Percentiles rank a stretch among this genome's conserved stretches.
Evolutionary conservation across 2,113 vertebrate genomes (phyloP).

Genomic region (Monopterus albus): DNA sequence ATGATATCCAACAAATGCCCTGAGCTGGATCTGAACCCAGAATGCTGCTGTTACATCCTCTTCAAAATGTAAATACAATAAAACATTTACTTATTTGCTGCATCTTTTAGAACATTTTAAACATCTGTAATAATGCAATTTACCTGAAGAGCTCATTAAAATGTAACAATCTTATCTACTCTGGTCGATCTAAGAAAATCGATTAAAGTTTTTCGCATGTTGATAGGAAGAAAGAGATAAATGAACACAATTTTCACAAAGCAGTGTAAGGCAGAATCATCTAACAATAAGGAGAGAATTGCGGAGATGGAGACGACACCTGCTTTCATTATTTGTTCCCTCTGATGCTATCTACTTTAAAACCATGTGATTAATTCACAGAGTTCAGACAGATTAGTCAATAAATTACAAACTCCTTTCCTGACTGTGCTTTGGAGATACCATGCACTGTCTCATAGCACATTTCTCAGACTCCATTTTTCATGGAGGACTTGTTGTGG

Average conservation of each 20-base stretch:
- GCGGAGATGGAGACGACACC: neutral
- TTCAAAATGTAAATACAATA: too few species aligned
- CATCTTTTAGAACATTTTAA: neutral
- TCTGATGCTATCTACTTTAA: slow-evolving; percentile 24
- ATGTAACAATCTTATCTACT: neutral
- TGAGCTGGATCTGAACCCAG: neutral
- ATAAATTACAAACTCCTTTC: slow-evolving; percentile 38
- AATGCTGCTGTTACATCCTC: too few species aligned
- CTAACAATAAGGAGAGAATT: neutral
- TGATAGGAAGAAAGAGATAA: too few species aligned
- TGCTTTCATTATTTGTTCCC: slow-evolving; percentile 38
- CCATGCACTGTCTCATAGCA: neutral
- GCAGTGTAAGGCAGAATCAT: neutral
- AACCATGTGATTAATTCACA: slow-evolving; percentile 31
- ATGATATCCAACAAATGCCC: neutral
- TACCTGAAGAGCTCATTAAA: neutral
- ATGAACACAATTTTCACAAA: neutral
- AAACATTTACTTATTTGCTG: too few species aligned
- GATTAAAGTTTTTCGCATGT: neutral
- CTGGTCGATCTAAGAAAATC: neutral
- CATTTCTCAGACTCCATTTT: slow-evolving; percentile 16
- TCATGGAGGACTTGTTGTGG: slow-evolving; percentile 17
- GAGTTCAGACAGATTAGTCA: slow-evolving; percentile 34
- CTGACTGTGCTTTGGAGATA: slow-evolving; percentile 2
- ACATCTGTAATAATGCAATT: neutral